A percentile compares a stretch with the other conserved stretches of the same genome.
These are phyloP conservation scores for Nothobranchius furzeri DNA, from an alignment of 2,113 vertebrate genomes.

Conservation along the genomic window DNA sequence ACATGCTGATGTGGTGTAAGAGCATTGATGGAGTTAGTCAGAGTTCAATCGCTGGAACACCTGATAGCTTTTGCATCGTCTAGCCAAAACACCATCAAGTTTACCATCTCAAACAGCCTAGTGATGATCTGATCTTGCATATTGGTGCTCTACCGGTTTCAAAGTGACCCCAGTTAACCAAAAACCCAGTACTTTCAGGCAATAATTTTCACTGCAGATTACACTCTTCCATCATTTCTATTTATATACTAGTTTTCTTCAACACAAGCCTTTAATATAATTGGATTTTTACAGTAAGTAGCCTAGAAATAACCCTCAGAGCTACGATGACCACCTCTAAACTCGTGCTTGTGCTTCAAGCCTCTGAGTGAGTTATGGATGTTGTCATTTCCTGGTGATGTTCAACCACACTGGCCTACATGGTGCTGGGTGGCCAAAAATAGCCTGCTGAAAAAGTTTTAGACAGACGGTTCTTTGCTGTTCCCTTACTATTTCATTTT, in stretches of 20 bases:
- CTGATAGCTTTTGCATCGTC: too few species aligned
- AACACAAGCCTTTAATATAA: constrained; percentile 54
- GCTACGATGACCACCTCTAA: constrained; percentile 64
- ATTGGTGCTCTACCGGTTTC: too few species aligned
- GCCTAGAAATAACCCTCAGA: constrained; percentile 51
- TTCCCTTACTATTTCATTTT: constrained; percentile 58
- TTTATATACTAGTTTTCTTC: constrained; percentile 35
- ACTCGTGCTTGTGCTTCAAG: constrained; percentile 56
- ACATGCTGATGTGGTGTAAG: too few species aligned
- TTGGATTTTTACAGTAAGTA: constrained; percentile 54
- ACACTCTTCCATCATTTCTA: constrained; percentile 40
- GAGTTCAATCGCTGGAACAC: too few species aligned
- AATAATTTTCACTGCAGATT: constrained; percentile 51
- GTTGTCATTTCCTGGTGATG: constrained; percentile 73
- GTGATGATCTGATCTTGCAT: too few species aligned
- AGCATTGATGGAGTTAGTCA: too few species aligned
- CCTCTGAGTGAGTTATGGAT: constrained; percentile 63
- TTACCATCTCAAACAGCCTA: too few species aligned
- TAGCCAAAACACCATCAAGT: too few species aligned
- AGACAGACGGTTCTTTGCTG: constrained; percentile 57
- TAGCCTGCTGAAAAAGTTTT: constrained; percentile 50
- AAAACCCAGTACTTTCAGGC: constrained; percentile 2
- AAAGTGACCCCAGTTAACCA: too few species aligned
- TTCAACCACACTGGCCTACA: constrained; percentile 68
- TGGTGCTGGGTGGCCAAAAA: constrained; percentile 56